Conservation (phyloP, 2,113 vertebrate genomes). For the Equus przewalskii region DNA sequence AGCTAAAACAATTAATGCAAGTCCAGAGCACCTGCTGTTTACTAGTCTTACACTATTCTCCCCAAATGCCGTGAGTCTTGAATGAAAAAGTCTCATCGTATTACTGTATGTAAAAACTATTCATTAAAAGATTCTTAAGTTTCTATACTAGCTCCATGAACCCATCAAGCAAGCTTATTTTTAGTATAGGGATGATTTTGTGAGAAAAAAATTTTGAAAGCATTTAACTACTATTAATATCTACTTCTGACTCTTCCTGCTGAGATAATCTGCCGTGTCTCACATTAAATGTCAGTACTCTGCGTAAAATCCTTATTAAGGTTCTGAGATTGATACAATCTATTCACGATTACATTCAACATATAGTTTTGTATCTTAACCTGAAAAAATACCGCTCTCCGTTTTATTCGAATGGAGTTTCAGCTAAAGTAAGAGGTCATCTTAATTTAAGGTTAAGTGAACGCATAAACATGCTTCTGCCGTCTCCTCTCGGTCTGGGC, state of each 20-base stretch:
- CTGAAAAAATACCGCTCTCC: background rate
- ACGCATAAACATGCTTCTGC: background rate
- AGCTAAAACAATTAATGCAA: background rate
- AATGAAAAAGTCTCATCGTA: background rate
- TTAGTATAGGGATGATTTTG: slow-evolving; percentile 26
- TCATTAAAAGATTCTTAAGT: background rate
- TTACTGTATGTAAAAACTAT: background rate
- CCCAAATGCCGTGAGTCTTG: background rate
- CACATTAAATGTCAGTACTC: background rate
- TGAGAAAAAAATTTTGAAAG: background rate
- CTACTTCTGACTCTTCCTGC: background rate
- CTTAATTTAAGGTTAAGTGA: background rate
- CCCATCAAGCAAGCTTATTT: background rate
- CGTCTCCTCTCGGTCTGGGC: rapidly evolving
- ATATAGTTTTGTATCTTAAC: background rate
- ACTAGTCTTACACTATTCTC: background rate
- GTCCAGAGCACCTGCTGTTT: background rate
- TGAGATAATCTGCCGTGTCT: background rate
- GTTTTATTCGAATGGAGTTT: background rate
- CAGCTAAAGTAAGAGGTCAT: background rate
- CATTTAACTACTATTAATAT: slow-evolving; percentile 23
- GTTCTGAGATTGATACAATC: background rate
- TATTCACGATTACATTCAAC: background rate
- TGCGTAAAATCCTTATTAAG: slow-evolving; percentile 5
- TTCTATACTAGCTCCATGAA: background rate